phyloP scores from a whole-genome alignment of 1,140 invertebrate species.

The Ceratitis capitata region DNA sequence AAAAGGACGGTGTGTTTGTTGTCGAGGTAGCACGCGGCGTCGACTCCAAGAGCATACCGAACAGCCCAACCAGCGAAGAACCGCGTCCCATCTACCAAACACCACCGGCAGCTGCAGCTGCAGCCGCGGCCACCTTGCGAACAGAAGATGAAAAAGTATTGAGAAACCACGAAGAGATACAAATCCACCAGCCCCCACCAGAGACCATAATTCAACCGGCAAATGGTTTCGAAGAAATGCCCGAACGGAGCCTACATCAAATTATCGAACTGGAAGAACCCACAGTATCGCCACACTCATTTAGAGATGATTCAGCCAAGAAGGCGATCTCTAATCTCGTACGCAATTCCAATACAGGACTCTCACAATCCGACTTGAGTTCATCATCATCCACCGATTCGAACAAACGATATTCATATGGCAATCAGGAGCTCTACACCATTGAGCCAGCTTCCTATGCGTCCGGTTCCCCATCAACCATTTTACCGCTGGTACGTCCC shows the following conservation, averaged over 20 bases:
- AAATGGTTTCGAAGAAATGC: constrained; percentile 54
- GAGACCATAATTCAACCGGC: constrained; percentile 3
- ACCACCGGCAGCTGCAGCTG: constrained; percentile 57
- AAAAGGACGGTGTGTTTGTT: constrained; percentile 80
- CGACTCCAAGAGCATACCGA: constrained; percentile 53
- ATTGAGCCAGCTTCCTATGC: constrained; percentile 75
- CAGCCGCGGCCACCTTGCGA: constrained; percentile 68
- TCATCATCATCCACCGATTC: constrained; percentile 75
- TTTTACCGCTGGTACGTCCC: not conserved
- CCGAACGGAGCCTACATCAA: constrained; percentile 68
- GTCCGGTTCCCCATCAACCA: not conserved
- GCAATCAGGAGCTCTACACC: constrained; percentile 80
- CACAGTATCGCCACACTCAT: not conserved
- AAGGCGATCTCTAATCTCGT: not conserved
- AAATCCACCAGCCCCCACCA: constrained; percentile 60
- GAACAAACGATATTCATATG: constrained; percentile 79
- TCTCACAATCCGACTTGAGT: constrained; percentile 80
- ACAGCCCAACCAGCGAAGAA: constrained; percentile 55
- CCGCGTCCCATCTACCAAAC: constrained; percentile 43
- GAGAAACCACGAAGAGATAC: constrained; percentile 60
- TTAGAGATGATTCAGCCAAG: not conserved
- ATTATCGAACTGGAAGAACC: constrained; percentile 54
- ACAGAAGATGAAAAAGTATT: constrained; percentile 53
- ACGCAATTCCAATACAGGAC: constrained; percentile 71
- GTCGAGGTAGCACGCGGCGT: constrained; percentile 72